These are phyloP conservation scores for Teleogryllus oceanicus DNA, from an alignment of 2,888 invertebrate species.

Conservation along the genomic window DNA sequence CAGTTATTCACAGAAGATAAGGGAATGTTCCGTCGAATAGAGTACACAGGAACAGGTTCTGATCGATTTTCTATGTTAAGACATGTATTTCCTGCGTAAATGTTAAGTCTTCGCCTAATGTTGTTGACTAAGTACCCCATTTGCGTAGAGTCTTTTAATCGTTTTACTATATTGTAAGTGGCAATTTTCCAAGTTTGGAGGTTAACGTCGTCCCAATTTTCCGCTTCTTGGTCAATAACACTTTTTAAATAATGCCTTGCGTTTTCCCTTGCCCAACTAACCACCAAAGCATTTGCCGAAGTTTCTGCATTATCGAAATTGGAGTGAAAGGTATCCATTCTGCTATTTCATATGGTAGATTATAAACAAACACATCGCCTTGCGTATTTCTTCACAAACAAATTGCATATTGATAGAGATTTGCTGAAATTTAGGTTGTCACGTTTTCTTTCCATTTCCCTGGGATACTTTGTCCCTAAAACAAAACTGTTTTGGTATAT, in stretches of 20 bases:
- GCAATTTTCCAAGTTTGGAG: slow-evolving; percentile 35
- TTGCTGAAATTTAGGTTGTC: too few relatives aligned
- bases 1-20: not conserved
- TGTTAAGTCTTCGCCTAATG: not conserved
- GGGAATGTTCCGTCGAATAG: not conserved
- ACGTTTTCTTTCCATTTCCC: too few relatives aligned
- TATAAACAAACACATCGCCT: too few relatives aligned
- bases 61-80: not conserved
- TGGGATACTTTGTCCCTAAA: too few relatives aligned
- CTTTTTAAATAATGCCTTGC: slow-evolving; percentile 27
- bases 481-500: too few relatives aligned
- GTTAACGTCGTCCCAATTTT: slow-evolving; percentile 26
- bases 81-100: not conserved
- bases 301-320: not conserved
- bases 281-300: not conserved
- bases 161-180: slow-evolving; percentile 32
- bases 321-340: too few relatives aligned
- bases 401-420: too few relatives aligned
- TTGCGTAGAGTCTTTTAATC: slow-evolving; percentile 27
- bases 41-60: not conserved
- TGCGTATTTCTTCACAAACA: too few relatives aligned
- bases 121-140: slow-evolving; percentile 26
- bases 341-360: too few relatives aligned
- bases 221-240: slow-evolving; percentile 25
- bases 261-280: not conserved